Evolutionary conservation across 2,797 vertebrate species (phyloP).

Genomic region (Xyrichtys novacula): DNA sequence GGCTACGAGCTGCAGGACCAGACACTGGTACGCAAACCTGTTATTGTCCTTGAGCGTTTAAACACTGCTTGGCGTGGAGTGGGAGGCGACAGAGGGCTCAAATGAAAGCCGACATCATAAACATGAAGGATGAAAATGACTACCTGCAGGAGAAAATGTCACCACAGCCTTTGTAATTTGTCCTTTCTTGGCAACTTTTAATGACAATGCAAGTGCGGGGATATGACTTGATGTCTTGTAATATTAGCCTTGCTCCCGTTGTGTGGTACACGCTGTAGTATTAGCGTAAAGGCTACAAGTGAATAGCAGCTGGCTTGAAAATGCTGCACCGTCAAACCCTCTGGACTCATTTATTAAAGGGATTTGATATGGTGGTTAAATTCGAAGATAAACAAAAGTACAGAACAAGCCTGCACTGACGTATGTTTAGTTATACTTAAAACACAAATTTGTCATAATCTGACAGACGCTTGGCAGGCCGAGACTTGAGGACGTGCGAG

Average conservation of each 20-base stretch:
- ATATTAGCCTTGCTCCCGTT: slow-evolving; percentile 70
- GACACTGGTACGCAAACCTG: slow-evolving; percentile 80
- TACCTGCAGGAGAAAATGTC: slow-evolving; percentile 76
- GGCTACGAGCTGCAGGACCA: slow-evolving; percentile 70
- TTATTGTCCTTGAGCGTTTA: slow-evolving; percentile 85
- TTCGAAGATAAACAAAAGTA: slow-evolving; percentile 57
- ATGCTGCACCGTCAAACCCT: slow-evolving; percentile 18
- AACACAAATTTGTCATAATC: slow-evolving; percentile 63
- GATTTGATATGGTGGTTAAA: slow-evolving; percentile 51
- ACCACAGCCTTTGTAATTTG: slow-evolving; percentile 80
- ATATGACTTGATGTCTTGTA: slow-evolving; percentile 66
- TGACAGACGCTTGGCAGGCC: slow-evolving; percentile 52
- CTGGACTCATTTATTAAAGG: slow-evolving; percentile 55
- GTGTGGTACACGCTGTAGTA: slow-evolving; percentile 36
- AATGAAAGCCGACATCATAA: slow-evolving; percentile 80
- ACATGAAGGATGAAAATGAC: slow-evolving; percentile 82
- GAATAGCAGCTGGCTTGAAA: slow-evolving; percentile 36
- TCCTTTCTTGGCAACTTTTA: slow-evolving; percentile 74
- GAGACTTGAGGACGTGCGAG: slow-evolving; percentile 31
- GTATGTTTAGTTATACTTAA: slow-evolving; percentile 60
- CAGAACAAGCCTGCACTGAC: slow-evolving; percentile 30
- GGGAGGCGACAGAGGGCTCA: slow-evolving; percentile 70
- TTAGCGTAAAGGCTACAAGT: slow-evolving; percentile 44
- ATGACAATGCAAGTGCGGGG: slow-evolving; percentile 70
- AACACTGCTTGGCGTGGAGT: slow-evolving; percentile 79